A percentile compares a stretch with the other conserved stretches of the same genome.
These are phyloP conservation scores for Beaufortia kweichowensis DNA, from an alignment of 2,113 vertebrate species.

Conservation along the genomic window DNA sequence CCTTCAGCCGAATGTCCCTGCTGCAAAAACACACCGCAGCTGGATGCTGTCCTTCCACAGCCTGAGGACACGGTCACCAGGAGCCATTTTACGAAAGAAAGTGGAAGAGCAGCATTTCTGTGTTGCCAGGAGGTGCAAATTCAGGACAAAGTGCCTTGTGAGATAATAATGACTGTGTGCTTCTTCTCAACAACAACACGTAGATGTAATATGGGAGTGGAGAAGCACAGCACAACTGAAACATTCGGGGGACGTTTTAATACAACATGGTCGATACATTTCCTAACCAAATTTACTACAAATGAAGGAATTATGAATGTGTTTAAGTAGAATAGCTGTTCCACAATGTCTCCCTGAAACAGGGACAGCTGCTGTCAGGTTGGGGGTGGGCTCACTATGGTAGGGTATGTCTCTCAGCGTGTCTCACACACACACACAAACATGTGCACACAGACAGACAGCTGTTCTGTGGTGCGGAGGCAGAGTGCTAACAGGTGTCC, in stretches of 20 bases:
- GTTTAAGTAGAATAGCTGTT: conserved; percentile 49
- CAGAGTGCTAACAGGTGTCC: conserved; percentile 76
- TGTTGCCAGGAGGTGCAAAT: conserved; percentile 46
- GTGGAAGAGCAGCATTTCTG: conserved; percentile 36
- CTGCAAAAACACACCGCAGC: conserved; percentile 93
- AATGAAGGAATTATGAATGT: conserved; percentile 60
- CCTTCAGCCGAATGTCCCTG: conserved; percentile 96
- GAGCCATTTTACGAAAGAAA: neutral
- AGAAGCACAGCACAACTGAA: neutral
- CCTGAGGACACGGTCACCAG: conserved; percentile 52
- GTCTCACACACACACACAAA: conserved; percentile 58
- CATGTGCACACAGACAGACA: conserved; percentile 56
- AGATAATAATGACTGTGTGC: conserved; percentile 8
- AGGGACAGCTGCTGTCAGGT: conserved; percentile 74
- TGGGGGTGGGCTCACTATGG: conserved; percentile 62
- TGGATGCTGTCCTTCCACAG: conserved; percentile 80
- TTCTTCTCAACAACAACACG: conserved; percentile 5
- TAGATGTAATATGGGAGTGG: neutral
- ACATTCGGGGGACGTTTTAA: conserved; percentile 1
- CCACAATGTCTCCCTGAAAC: conserved; percentile 50
- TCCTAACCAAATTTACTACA: conserved; percentile 65
- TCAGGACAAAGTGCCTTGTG: conserved; percentile 13
- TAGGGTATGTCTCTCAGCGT: conserved; percentile 71
- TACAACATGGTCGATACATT: conserved; percentile 21
- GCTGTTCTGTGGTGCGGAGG: conserved; percentile 69